Evolutionary conservation across 2,888 invertebrate genomes (phyloP).

Genomic region (Noctua comes): DNA sequence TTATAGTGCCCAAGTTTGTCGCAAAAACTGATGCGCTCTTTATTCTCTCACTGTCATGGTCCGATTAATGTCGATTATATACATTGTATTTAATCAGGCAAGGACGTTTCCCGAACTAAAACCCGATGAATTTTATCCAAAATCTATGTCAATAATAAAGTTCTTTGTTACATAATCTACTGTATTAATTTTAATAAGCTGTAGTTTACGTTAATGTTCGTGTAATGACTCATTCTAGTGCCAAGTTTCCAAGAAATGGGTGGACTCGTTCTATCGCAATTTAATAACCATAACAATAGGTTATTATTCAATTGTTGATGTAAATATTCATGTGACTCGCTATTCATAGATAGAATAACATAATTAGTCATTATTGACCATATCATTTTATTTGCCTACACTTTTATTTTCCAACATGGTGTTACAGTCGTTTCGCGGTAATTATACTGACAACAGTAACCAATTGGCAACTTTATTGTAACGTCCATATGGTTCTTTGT

Average conservation of each 20-base stretch:
- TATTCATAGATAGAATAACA: slow-evolving; percentile 4
- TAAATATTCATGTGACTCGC: not conserved
- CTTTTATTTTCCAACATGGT: not conserved
- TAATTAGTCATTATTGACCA: not conserved
- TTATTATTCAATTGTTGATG: slow-evolving; percentile 16
- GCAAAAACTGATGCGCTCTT: not conserved
- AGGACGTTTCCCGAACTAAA: no score
- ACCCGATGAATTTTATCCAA: not conserved
- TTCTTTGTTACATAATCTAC: slow-evolving; percentile 6
- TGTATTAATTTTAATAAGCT: slow-evolving; percentile 37
- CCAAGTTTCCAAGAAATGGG: slow-evolving; percentile 44
- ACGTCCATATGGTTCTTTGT: not conserved
- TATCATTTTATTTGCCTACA: not conserved
- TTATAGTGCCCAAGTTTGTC: not conserved
- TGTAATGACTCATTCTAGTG: slow-evolving; percentile 29
- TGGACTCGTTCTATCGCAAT: slow-evolving; percentile 11
- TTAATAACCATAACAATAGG: slow-evolving; percentile 20
- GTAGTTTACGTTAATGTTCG: slow-evolving; percentile 31
- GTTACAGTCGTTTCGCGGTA: not conserved
- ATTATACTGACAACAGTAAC: not conserved
- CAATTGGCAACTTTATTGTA: not conserved
- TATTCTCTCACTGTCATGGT: not conserved
- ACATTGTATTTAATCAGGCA: not conserved
- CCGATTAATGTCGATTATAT: not conserved
- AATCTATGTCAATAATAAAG: slow-evolving; percentile 1